phyloP scores from a whole-genome alignment of 2,888 invertebrate genomes.

The Tetragonisca angustula region DNA sequence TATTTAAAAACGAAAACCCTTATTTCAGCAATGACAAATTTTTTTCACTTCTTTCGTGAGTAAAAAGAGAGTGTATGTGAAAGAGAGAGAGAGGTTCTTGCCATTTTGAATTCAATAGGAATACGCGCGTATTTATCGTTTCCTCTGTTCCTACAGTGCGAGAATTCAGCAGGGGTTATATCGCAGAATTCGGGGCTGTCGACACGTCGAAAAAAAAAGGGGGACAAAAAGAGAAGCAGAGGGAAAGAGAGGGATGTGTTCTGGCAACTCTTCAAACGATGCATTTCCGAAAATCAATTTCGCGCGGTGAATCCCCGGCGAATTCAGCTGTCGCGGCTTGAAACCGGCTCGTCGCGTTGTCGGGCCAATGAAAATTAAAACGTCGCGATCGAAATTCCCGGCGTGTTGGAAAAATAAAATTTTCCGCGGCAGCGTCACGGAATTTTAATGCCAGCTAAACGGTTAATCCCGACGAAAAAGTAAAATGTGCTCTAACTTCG shows the following conservation, averaged over 20 bases:
- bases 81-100: not conserved
- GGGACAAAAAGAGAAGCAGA: not conserved
- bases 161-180: constrained; percentile 13
- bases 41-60: too few species aligned
- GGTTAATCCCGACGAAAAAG: not conserved
- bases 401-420: constrained; percentile 31
- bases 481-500: not conserved
- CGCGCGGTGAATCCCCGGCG: constrained; percentile 56
- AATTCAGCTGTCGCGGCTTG: constrained; percentile 54
- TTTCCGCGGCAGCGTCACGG: not conserved
- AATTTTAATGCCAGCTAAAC: constrained; percentile 3
- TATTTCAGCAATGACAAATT: too few species aligned
- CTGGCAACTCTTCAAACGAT: constrained; percentile 73
- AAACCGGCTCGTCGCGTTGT: constrained; percentile 31
- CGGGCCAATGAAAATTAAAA: constrained; percentile 59
- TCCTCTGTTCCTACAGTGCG: not conserved
- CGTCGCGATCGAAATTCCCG: constrained; percentile 35
- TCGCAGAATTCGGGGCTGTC: constrained; percentile 24
- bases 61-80: too few species aligned
- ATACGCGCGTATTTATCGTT: constrained; percentile 26
- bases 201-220: not conserved
- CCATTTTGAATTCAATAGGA: constrained; percentile 13
- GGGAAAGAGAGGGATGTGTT: constrained; percentile 20
- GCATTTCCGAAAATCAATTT: constrained; percentile 73
- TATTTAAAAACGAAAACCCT: too few species aligned